Evolutionary conservation across 2,113 vertebrate genomes (phyloP), one percentile per base, ranked within the genome.

Genomic region (Coreoperca whiteheadi): DNA sequence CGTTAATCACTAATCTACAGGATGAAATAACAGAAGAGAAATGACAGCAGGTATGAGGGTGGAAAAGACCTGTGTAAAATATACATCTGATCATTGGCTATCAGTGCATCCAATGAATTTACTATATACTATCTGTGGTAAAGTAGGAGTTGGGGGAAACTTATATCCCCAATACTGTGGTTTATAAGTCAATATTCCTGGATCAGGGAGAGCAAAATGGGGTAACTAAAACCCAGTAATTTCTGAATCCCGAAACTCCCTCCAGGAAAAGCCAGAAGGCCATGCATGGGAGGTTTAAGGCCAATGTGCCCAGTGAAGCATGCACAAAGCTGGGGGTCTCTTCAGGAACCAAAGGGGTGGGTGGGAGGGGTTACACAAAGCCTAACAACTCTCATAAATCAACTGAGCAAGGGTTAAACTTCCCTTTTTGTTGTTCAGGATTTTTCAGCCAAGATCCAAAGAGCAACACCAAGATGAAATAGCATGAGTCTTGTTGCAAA

Each of bases 371-470:
- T 75, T 60, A 85, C 68, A 92, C 87, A 88, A 93, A 90, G 89
- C 91, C 88, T 41, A 61, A 87, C 92, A 89, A 74, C 76, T 82
- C 85, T 68, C 88, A 92, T 95, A 95, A 96, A 95, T 95, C 94
- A 94, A 84, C 37, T 60, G 79, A 93, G 77, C 85, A 87, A 81
- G 84, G 77, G 85, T 93, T 93, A 89, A 93, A 89, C 32, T 75
- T 90, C 87, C 84, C 79, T 79, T 93, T 90, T 86, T 91, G 90
- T 90, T 91, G 81, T 73, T 79, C 30, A 30, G 43, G 68, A 85
- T 78, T 79, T 87, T 80, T 88, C 78, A 89, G 75, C 43, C 61
- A 53, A 71, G 61, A 73, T 34, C 20, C 30, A 82, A 60, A 74
- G 21, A 75, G 78, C n/a, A 46, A 73, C 66, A 79, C 50, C 60